Conservation (phyloP, 2,888 invertebrate species). For the Andrena fulva region DNA sequence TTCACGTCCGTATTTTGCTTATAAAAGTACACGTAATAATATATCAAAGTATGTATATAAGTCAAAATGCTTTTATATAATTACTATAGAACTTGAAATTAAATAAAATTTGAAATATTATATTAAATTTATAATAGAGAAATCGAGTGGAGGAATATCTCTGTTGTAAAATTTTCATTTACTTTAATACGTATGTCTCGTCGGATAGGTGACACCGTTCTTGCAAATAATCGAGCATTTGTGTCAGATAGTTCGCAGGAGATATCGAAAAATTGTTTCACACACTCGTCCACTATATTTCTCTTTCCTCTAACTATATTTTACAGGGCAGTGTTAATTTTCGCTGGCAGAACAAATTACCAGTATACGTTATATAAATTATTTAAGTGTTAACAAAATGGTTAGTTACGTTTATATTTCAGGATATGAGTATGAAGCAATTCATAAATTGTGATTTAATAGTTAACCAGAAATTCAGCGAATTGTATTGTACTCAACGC, state of each 20-base stretch:
- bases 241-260: background rate
- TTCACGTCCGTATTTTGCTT: background rate
- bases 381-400: background rate
- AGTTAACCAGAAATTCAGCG: conserved; percentile 1
- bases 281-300: conserved; percentile 16
- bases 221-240: background rate
- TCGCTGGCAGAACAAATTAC: conserved; percentile 33
- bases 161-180: background rate
- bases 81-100: conserved; percentile 14
- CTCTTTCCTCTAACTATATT: conserved; percentile 29
- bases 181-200: background rate
- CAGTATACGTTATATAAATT: conserved; percentile 23
- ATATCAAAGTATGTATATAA: conserved; percentile 6
- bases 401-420: background rate
- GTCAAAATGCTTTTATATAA: conserved; percentile 14
- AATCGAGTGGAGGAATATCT: conserved; percentile 34
- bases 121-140: conserved; percentile 11
- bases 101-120: conserved; percentile 20
- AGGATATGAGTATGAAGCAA: background rate
- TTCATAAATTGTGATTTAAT: background rate
- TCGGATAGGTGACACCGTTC: background rate
- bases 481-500: background rate
- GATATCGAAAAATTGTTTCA: conserved; percentile 14
- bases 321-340: conserved; percentile 18
- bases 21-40: conserved; percentile 19